Conservation (phyloP, 2,797 vertebrate species). For the Eremophila alpestris region DNA sequence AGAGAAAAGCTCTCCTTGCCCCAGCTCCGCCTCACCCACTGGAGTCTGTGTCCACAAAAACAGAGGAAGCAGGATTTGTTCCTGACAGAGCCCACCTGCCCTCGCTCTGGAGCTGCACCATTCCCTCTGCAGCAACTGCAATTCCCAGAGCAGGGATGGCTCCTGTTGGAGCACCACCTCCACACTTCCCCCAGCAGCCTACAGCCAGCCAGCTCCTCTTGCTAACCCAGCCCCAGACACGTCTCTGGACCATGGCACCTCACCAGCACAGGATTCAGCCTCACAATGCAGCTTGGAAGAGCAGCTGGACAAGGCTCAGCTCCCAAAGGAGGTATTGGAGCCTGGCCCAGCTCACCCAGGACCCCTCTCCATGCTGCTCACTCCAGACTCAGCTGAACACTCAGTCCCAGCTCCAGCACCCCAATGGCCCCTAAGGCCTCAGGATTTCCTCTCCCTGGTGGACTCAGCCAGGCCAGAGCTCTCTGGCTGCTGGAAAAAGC, state of each 20-base stretch:
- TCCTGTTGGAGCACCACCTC: not conserved
- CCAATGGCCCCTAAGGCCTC: not conserved
- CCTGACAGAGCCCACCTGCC: not conserved
- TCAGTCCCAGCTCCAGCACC: not conserved
- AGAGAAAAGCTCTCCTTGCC: not conserved
- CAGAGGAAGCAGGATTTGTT: not conserved
- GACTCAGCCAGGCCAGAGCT: not conserved
- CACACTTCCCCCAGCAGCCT: not conserved
- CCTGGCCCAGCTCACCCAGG: not conserved
- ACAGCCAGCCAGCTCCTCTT: not conserved
- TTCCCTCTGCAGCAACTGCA: not conserved
- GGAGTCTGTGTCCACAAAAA: not conserved
- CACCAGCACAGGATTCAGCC: not conserved
- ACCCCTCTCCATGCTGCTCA: rapidly evolving
- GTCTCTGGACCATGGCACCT: not conserved
- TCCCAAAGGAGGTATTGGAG: rapidly evolving
- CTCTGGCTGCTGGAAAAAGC: not conserved
- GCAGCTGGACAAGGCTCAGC: not conserved
- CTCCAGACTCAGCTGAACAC: rapidly evolving
- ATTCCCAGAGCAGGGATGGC: not conserved
- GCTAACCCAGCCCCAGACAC: not conserved
- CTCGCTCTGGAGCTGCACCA: not conserved
- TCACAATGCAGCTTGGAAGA: not conserved
- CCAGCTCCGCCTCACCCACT: rapidly evolving
- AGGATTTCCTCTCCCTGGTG: not conserved